These are phyloP conservation scores for Montipora capricornis DNA, from an alignment of 64 coral and sea anemone genomes.

Conservation along the genomic window DNA sequence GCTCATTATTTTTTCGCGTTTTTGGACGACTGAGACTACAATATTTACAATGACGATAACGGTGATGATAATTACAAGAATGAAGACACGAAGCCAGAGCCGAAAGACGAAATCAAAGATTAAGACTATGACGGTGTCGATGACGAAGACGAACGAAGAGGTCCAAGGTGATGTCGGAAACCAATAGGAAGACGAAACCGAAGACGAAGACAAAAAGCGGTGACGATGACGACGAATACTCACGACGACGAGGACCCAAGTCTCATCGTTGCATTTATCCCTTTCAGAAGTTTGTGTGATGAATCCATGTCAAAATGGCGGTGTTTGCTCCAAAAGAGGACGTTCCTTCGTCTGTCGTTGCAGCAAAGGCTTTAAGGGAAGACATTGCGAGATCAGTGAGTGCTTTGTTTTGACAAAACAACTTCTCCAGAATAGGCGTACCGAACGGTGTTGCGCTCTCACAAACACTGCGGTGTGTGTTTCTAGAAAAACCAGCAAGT, in stretches of 20 bases:
- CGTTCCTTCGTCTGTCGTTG: slow-evolving; percentile 57
- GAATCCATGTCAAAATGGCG: slow-evolving; percentile 71
- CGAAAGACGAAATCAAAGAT: too few relatives aligned
- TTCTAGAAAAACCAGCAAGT: too few relatives aligned
- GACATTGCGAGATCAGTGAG: slow-evolving; percentile 60
- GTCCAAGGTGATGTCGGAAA: neutral
- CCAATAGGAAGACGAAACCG: neutral
- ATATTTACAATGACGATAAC: neutral
- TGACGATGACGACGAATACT: neutral
- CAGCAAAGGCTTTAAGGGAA: slow-evolving; percentile 44
- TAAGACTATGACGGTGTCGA: neutral
- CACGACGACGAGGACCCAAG: neutral
- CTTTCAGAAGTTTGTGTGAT: slow-evolving; percentile 35
- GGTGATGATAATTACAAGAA: too few relatives aligned
- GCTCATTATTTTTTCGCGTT: too few relatives aligned
- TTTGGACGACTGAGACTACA: neutral
- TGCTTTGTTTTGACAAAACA: neutral
- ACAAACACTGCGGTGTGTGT: neutral
- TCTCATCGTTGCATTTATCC: neutral
- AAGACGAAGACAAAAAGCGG: neutral
- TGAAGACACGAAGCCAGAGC: too few relatives aligned
- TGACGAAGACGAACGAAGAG: neutral
- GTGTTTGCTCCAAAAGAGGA: slow-evolving; percentile 12
- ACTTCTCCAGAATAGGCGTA: neutral
- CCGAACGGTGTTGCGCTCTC: neutral